Conservation (phyloP, 2,113 vertebrate genomes). For the Takifugu bimaculatus region DNA sequence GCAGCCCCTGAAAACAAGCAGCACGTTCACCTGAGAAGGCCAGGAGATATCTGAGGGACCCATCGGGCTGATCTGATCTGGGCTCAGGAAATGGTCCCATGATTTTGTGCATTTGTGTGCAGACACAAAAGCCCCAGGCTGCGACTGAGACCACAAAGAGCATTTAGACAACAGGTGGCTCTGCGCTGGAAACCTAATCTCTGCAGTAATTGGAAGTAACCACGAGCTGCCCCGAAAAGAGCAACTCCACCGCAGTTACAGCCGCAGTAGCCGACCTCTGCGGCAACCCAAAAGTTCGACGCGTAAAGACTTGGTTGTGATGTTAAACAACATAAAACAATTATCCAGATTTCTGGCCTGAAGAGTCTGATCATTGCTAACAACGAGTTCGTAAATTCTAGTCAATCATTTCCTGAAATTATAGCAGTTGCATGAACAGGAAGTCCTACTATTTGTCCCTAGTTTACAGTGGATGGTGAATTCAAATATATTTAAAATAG, state of each 20-base stretch:
- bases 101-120: conserved; percentile 29
- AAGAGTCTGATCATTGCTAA: too few species aligned
- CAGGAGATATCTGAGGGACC: conserved; percentile 29
- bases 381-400: too few species aligned
- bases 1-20: background rate
- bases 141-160: conserved; percentile 31
- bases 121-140: conserved; percentile 44
- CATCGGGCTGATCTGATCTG: conserved; percentile 55
- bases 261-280: background rate
- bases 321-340: too few species aligned
- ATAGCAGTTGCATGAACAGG: too few species aligned
- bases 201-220: conserved; percentile 19
- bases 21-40: conserved; percentile 29
- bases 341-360: too few species aligned
- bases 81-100: conserved; percentile 44
- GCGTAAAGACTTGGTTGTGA: too few species aligned
- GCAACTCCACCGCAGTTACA: background rate
- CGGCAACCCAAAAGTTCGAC: too few species aligned
- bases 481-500: too few species aligned
- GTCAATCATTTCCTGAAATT: too few species aligned
- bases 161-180: conserved; percentile 39
- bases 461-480: too few species aligned
- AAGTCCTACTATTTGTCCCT: too few species aligned
- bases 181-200: conserved; percentile 43
- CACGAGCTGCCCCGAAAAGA: conserved; percentile 2